Base-by-base conservation (phyloP, 1,140 invertebrate genomes). In the Linepithema humile region DNA sequence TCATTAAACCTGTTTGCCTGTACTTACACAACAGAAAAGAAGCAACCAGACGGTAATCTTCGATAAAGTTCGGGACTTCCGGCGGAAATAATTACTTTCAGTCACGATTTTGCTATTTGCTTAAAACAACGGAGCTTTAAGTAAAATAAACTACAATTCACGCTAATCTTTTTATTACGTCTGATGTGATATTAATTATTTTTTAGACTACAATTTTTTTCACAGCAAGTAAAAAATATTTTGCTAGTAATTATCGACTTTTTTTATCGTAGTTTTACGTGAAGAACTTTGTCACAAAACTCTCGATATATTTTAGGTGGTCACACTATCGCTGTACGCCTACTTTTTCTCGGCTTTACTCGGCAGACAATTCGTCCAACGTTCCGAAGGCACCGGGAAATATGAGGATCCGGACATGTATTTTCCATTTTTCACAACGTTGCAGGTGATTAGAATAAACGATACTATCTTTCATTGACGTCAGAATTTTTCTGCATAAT, bases 311-410 rank as follows among this genome's bases (percentile, higher is more conserved):
- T 91, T 91, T 96, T 67, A 98, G 98, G 98, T 99, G 64, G 98
- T 99, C 23, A 98, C 98, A 10, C 94, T 99, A 83, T 97, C 98
- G 7, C 95, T 98, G 38, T 99, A 99, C 90, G 97, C 97, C 12
- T 99, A 98, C 92, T 99, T 99, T 93, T 96, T 98, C 88, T 97
- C 98, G 75, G 97, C 98, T 38, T 94, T 98, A 23, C 95, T 98
- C 92, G 97, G 97, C 4, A 95, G 97, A 38, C 98, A 98, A 93
- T 97, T 98, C 93, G 95, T 99, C 60, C 86, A 87, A 43, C 93
- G 95, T 48, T 88, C 88, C 57, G 89, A 91, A 88, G 93, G 93
- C 86, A 93, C 92, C 26, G 95, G 95, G 62, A 96, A 96, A 92
- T 96, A 95, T 84, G 96, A 97, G 90, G 95, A 96, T 70, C 96